A percentile compares a stretch with the other conserved stretches of the same genome.
These are phyloP conservation scores for Columba guinea DNA, from an alignment of 2,797 vertebrate species.

Conservation along the genomic window DNA sequence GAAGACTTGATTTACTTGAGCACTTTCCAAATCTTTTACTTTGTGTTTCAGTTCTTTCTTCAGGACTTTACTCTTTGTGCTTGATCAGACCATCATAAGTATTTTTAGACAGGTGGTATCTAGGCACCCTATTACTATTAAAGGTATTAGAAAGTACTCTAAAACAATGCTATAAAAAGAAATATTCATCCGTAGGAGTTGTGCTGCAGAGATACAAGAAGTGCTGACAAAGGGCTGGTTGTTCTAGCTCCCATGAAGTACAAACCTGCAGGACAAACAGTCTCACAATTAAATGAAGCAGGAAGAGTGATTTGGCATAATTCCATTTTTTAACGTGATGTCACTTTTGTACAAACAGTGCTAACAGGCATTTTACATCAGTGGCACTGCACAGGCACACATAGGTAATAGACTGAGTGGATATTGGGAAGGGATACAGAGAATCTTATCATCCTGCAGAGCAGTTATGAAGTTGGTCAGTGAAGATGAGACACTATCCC, in stretches of 20 bases:
- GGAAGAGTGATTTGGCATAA: not conserved
- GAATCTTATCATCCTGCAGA: not conserved
- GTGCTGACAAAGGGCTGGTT: not conserved
- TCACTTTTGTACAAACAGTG: not conserved
- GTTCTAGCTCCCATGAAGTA: not conserved
- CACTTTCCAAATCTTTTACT: not conserved
- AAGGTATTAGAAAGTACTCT: not conserved
- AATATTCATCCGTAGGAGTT: not conserved
- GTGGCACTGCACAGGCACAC: not conserved
- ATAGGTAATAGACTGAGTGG: not conserved
- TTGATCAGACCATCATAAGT: not conserved
- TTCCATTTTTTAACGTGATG: not conserved
- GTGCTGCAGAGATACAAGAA: not conserved
- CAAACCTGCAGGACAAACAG: not conserved
- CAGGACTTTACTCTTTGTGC: not conserved
- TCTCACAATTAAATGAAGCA: not conserved
- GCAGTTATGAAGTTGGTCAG: not conserved
- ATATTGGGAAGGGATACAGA: not conserved
- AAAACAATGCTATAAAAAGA: not conserved
- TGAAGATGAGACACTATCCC: not conserved
- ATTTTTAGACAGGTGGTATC: conserved; percentile 51
- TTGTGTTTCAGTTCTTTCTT: not conserved
- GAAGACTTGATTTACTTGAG: not conserved
- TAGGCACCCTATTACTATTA: not conserved
- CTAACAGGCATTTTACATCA: not conserved